These are phyloP conservation scores for Drosophila vallismaia DNA, from an alignment of 2,888 invertebrate species.

Conservation along the genomic window DNA sequence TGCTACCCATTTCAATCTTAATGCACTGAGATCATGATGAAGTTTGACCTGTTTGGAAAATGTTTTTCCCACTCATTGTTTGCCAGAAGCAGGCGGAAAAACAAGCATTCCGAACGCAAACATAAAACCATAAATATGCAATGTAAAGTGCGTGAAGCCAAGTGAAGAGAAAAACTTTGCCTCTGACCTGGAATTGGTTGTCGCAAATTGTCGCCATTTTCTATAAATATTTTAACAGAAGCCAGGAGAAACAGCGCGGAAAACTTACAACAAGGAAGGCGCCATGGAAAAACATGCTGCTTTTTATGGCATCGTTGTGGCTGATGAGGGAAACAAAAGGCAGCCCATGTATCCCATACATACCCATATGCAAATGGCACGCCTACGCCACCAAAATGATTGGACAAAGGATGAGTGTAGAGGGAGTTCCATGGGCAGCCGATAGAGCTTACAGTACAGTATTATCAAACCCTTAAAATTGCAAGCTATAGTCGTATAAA, in stretches of 20 bases:
- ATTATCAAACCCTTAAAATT: too few relatives aligned
- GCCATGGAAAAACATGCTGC: conserved; percentile 29
- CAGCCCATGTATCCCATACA: conserved; percentile 25
- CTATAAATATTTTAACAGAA: conserved; percentile 67
- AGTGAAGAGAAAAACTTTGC: background rate
- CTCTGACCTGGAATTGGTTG: conserved; percentile 50
- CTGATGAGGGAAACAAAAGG: conserved; percentile 33
- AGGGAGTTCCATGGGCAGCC: too few relatives aligned
- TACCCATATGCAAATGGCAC: conserved; percentile 33
- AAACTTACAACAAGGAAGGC: conserved; percentile 31
- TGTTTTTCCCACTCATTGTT: conserved; percentile 37
- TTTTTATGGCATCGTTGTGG: conserved; percentile 46
- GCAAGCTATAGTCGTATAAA: too few relatives aligned
- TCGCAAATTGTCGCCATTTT: conserved; percentile 58
- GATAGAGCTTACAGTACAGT: too few relatives aligned
- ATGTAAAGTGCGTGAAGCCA: conserved; percentile 38
- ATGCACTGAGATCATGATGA: conserved; percentile 34
- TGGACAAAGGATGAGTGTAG: conserved; percentile 24
- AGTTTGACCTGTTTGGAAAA: conserved; percentile 28
- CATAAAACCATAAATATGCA: conserved; percentile 70
- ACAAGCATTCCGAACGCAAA: conserved; percentile 19
- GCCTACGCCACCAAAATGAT: conserved; percentile 21
- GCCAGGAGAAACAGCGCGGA: conserved; percentile 23
- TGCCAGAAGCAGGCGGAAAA: conserved; percentile 3
- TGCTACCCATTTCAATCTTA: conserved; percentile 20